Conservation (phyloP, 2,113 vertebrate species). For the Anguilla japonica region DNA sequence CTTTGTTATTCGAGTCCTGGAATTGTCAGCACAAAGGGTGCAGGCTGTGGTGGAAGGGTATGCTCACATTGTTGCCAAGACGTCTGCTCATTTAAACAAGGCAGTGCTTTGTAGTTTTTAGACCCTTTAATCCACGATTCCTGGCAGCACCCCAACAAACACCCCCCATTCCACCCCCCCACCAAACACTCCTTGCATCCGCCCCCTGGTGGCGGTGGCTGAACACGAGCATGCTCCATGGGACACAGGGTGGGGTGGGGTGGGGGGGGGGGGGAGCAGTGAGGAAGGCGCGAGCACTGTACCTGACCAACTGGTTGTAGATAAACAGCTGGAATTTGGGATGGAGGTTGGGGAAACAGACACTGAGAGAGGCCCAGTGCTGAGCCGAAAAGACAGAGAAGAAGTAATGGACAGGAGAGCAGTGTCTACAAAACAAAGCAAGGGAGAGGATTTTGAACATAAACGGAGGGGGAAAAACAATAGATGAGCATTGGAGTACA, state of each 20-base stretch:
- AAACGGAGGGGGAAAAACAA: slow-evolving; percentile 29
- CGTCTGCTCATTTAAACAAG: slow-evolving; percentile 52
- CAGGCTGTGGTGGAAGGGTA: neutral
- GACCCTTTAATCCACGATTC: neutral
- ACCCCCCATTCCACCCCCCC: slow-evolving; percentile 45
- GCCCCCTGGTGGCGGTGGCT: slow-evolving; percentile 57
- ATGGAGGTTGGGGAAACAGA: slow-evolving; percentile 98
- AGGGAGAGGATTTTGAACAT: slow-evolving; percentile 37
- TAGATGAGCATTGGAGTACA: slow-evolving; percentile 16
- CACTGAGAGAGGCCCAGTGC: slow-evolving; percentile 98
- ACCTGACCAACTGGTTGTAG: slow-evolving; percentile 99
- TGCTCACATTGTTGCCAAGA: slow-evolving; percentile 29
- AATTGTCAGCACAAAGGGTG: neutral
- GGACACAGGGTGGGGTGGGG: slow-evolving; percentile 66
- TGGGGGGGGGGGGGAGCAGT: slow-evolving; percentile 18
- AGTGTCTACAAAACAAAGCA: slow-evolving; percentile 85
- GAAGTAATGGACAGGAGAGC: slow-evolving; percentile 98
- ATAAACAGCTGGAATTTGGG: slow-evolving; percentile 99
- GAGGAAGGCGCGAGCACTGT: slow-evolving; percentile 74
- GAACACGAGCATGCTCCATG: slow-evolving; percentile 92
- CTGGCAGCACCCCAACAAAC: slow-evolving; percentile 8
- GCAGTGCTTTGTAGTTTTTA: slow-evolving; percentile 26
- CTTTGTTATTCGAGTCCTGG: neutral
- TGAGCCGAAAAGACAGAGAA: slow-evolving; percentile 99
- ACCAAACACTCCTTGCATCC: slow-evolving; percentile 39